Base-by-base conservation (phyloP, 2,797 vertebrate genomes). In the Knipowitschia caucasica region DNA sequence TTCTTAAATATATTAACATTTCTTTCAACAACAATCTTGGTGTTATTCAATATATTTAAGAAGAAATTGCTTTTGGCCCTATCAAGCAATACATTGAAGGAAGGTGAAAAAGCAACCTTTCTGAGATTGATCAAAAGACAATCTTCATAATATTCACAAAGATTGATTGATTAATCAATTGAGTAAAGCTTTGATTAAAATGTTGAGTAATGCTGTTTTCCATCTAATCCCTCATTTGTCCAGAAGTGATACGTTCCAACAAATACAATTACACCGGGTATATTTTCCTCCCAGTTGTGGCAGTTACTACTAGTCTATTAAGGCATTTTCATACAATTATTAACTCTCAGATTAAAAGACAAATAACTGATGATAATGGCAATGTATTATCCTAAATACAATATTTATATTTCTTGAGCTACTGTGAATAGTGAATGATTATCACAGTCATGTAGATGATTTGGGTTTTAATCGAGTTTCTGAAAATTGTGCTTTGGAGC, bases 401-500 rank as follows among this genome's bases (percentile, higher is more conserved):
- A 3, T 11, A 3, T 2, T 15, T 5, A 2, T 7, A 20, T 14
- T n/a, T 49, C 14, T 33, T 33, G 9, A 23, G 5, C 6, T 12
- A 7, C 11, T 49, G 21, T 33, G 17, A 26, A 49, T 21, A 30
- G 29, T 7, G 23, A 33, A 25, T 34, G 30, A 50, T 54, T 52
- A 26, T 51, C 36, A 57, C 52, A 53, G 64, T 69, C 63, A 49
- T 23, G 51, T 27, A 56, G 50, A 59, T 65, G 65, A 58, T 49
- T 33, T n/a, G 18, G 21, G 46, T 49, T 47, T 49, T 49, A 49
- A 49, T 33, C 30, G 29, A 49, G 30, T 49, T 49, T 49, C 30
- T 8, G 46, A 34, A 33, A 49, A 49, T 33, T 34, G 45, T 18
- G 29, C 45, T 30, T 26, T 20, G 27, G 45, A 11, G 45, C 45